A percentile compares a stretch with the other conserved stretches of the same genome.
phyloP scores from a whole-genome alignment of 2,797 vertebrate genomes.

The Enteromius trimaculatus region DNA sequence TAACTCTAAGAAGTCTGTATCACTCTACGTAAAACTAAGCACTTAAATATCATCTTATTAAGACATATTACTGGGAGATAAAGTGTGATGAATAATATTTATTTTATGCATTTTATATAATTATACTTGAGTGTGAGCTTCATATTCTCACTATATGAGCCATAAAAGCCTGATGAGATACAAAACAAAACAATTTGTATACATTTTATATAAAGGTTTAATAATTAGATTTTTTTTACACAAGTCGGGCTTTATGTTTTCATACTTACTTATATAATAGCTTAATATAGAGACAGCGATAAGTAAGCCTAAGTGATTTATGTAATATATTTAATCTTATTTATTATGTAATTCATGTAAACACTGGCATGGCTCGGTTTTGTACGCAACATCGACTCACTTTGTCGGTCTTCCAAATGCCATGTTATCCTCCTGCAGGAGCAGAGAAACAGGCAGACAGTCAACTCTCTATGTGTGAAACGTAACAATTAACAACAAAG shows the following conservation, averaged over 20 bases:
- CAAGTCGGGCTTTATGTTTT: too few relatives aligned
- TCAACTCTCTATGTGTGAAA: not conserved
- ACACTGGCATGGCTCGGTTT: not conserved
- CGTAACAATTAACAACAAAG: not conserved
- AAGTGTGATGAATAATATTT: not conserved
- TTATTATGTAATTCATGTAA: not conserved
- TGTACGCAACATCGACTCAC: slow-evolving; percentile 79
- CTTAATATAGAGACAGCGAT: not conserved
- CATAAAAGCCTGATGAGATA: not conserved
- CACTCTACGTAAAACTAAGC: not conserved
- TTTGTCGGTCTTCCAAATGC: slow-evolving; percentile 96
- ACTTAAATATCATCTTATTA: not conserved
- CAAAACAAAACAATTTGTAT: not conserved
- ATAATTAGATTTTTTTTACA: too few relatives aligned
- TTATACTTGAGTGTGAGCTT: not conserved
- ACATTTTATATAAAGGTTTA: not conserved
- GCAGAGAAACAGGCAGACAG: slow-evolving; percentile 4
- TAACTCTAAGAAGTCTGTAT: not conserved
- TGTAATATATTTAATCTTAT: too few relatives aligned
- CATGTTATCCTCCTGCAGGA: slow-evolving; percentile 94
- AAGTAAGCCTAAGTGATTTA: not conserved
- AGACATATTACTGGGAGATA: not conserved
- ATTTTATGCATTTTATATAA: not conserved
- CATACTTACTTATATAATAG: not conserved
- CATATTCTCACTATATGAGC: not conserved